phyloP scores from a whole-genome alignment of 2,797 vertebrate genomes.

The Microchirus variegatus region DNA sequence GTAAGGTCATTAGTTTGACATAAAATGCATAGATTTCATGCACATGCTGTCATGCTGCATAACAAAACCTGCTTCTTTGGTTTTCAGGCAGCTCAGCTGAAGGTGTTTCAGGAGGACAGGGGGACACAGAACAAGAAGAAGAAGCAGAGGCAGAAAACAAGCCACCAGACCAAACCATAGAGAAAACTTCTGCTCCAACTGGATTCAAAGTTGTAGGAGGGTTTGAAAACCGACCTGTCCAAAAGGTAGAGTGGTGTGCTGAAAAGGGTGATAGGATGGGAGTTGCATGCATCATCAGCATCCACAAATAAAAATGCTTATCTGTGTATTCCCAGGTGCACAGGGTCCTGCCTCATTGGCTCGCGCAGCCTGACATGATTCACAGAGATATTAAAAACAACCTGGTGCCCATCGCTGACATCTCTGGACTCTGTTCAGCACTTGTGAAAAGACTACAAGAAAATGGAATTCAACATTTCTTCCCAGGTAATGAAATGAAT shows the following conservation, averaged over 20 bases:
- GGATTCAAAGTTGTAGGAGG: conserved; percentile 82
- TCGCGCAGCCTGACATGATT: conserved; percentile 86
- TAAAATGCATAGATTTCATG: not conserved
- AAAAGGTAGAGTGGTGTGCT: conserved; percentile 80
- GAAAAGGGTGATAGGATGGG: not conserved
- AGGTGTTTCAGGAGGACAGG: not conserved
- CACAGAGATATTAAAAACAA: conserved; percentile 85
- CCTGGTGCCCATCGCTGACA: conserved; percentile 75
- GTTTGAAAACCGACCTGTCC: conserved; percentile 76
- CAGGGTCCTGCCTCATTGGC: conserved; percentile 90
- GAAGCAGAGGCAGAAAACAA: conserved; percentile 12
- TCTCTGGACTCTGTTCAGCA: conserved; percentile 81
- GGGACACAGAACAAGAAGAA: conserved; percentile 12
- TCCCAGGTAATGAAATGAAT: conserved; percentile 84
- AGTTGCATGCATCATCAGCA: not conserved
- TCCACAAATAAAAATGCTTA: not conserved
- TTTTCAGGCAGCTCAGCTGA: conserved; percentile 13
- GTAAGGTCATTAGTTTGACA: too few species aligned
- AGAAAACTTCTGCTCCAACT: conserved; percentile 30
- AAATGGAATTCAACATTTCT: conserved; percentile 86
- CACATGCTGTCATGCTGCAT: too few species aligned
- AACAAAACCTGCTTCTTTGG: not conserved
- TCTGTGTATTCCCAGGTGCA: conserved; percentile 77
- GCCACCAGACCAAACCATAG: conserved; percentile 18
- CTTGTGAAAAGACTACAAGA: conserved; percentile 83